Conservation (phyloP, 2,888 invertebrate species). For the Ophion costatus region DNA sequence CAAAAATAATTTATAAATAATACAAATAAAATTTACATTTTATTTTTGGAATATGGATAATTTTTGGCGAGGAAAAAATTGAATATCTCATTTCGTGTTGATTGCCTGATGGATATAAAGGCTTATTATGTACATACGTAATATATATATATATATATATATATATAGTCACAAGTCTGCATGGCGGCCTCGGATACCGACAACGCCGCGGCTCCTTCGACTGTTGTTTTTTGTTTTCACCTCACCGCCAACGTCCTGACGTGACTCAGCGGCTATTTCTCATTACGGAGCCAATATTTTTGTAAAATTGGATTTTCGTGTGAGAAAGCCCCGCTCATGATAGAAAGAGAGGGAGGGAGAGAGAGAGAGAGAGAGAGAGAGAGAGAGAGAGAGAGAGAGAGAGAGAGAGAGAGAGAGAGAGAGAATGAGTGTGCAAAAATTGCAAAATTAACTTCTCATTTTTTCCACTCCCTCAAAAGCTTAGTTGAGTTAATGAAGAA, state of each 20-base stretch:
- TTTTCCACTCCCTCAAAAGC: not conserved
- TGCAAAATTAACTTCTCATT: slow-evolving; percentile 6
- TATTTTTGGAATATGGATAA: not conserved
- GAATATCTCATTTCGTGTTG: not conserved
- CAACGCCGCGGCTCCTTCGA: slow-evolving; percentile 51
- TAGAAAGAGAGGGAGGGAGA: slow-evolving; percentile 45
- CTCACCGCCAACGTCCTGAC: slow-evolving; percentile 65
- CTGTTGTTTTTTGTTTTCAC: slow-evolving; percentile 61
- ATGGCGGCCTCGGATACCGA: slow-evolving; percentile 34
- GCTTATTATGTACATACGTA: no score
- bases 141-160: not conserved
- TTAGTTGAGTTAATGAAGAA: no score
- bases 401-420: slow-evolving; percentile 43
- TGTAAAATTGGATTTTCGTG: slow-evolving; percentile 83
- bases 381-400: not conserved
- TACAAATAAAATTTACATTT: not conserved
- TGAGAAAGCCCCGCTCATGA: slow-evolving; percentile 63
- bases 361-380: not conserved
- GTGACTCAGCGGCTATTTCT: slow-evolving; percentile 82
- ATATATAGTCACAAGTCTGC: slow-evolving; percentile 13
- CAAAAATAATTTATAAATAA: not conserved
- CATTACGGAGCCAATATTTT: slow-evolving; percentile 82
- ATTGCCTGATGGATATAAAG: no score
- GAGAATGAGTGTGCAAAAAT: slow-evolving; percentile 29
- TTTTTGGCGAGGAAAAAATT: not conserved